phyloP scores from a whole-genome alignment of 1,140 invertebrate species.

The Drosophila chauvacae region DNA sequence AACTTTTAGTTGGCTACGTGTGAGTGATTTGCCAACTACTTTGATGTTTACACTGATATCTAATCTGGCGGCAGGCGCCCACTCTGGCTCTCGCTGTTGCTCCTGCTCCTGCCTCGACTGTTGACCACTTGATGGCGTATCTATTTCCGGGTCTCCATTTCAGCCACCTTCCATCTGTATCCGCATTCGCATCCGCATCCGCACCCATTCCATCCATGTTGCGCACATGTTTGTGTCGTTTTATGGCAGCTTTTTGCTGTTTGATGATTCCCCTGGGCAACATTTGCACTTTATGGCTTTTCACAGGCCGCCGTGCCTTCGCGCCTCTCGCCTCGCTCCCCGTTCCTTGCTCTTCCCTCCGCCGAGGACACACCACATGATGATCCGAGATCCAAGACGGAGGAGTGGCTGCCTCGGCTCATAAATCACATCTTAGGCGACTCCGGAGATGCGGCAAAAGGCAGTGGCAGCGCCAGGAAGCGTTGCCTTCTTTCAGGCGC shows the following conservation, averaged over 20 bases:
- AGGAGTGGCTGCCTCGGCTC: conserved; percentile 44
- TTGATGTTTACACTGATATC: conserved; percentile 66
- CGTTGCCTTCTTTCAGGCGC: conserved; percentile 28
- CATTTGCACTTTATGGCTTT: conserved; percentile 80
- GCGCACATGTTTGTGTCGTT: conserved; percentile 71
- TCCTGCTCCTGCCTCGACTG: conserved; percentile 14
- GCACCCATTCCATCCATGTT: conserved; percentile 16
- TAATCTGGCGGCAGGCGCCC: conserved; percentile 48
- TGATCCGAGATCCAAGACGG: conserved; percentile 32
- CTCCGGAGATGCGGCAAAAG: conserved; percentile 14
- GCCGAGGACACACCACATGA: conserved; percentile 33
- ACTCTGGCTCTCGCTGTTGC: not conserved
- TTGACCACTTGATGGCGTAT: conserved; percentile 73
- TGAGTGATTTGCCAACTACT: conserved; percentile 69
- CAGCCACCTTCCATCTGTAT: not conserved
- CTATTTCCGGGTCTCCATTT: conserved; percentile 56
- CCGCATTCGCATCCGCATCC: not conserved
- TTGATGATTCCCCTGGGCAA: conserved; percentile 75
- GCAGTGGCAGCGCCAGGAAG: conserved; percentile 8
- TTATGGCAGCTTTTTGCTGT: conserved; percentile 77
- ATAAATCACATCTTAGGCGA: conserved; percentile 66
- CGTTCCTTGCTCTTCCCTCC: not conserved
- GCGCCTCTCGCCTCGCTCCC: not conserved
- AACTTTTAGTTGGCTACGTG: conserved; percentile 59
- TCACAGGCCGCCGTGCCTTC: conserved; percentile 50